Base-by-base conservation (phyloP, 1,140 invertebrate species). In the Lethrus apterus region DNA sequence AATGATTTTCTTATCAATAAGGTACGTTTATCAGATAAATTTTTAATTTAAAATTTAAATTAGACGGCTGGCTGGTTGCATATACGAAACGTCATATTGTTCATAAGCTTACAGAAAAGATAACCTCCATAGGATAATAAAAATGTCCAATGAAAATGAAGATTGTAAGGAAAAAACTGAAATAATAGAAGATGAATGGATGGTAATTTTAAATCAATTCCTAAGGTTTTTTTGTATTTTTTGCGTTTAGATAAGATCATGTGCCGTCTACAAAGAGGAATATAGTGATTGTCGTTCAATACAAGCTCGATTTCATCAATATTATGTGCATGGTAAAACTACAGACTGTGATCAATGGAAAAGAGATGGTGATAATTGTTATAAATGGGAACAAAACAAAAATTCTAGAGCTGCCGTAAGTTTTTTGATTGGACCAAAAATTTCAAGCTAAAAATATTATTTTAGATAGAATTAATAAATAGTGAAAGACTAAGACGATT, bases 291-390 rank as follows among this genome's bases (percentile, higher is more conserved):
- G 89, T 60, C 80, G 58, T 44, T 79, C 81, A 52, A 69, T 86
- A 9, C 79, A 68, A 66, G 81, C 70, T 8, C 71, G 86, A 51
- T 89, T 93, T 63, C 80, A 94, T 64, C 89, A 93, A 64, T 85
- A 89, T 60, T 94, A 90, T 62, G 75, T 90, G 32, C 71, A 71
- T 67, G 90, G 89, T 2, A 65, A 86, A 58, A 63, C 64, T 2
- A 29, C 74, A 19, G 81, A 92, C 59, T 93, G 90, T 59, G 66
- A 66, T 2, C 77, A 83, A 50, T 93, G 87, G 88, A 78, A 86
- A 59, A 73, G 61, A 31, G 87, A 91, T 67, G 81, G 77, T 55
- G 57, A 79, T 4, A 86, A 87, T 59, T 93, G 89, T 64, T 64
- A 72, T 40, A 71, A 77, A 55, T 93, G 80, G 76, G 63, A 71